phyloP scores from a whole-genome alignment of 64 coral and sea anemone species.

The Acropora yongei region DNA sequence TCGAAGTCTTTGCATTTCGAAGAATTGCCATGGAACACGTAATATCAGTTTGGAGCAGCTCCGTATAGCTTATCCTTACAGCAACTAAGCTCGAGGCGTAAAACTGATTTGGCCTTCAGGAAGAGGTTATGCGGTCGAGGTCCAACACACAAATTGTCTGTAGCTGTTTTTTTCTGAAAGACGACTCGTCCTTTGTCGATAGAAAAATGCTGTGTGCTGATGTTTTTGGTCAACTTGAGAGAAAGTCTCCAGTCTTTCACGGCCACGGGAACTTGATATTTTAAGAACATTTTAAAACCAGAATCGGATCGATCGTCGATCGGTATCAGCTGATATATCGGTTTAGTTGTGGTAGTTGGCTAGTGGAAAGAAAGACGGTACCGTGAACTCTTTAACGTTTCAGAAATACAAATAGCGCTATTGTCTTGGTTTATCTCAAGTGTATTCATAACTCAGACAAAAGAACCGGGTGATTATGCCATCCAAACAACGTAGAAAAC shows the following conservation, averaged over 20 bases:
- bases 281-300: constrained; percentile 21
- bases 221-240: constrained; percentile 30
- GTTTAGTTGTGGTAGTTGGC: background rate
- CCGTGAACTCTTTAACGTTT: too few species aligned
- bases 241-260: constrained; percentile 16
- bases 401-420: too few species aligned
- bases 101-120: background rate
- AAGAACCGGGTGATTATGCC: too few species aligned
- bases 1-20: constrained; percentile 6
- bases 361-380: background rate
- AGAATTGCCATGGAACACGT: background rate
- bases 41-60: constrained; percentile 1
- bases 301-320: constrained; percentile 7
- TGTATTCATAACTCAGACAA: too few species aligned
- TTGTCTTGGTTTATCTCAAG: too few species aligned
- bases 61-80: constrained; percentile 1
- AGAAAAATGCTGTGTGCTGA: background rate
- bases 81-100: background rate
- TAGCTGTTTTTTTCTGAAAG: background rate
- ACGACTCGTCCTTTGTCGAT: constrained; percentile 14
- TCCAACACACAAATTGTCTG: background rate
- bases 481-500: too few species aligned
- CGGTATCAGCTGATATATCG: constrained; percentile 2
- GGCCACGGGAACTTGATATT: background rate
- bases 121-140: background rate